Evolutionary conservation across 1,140 invertebrate species (phyloP).

Genomic region (Lepidurus arcticus): DNA sequence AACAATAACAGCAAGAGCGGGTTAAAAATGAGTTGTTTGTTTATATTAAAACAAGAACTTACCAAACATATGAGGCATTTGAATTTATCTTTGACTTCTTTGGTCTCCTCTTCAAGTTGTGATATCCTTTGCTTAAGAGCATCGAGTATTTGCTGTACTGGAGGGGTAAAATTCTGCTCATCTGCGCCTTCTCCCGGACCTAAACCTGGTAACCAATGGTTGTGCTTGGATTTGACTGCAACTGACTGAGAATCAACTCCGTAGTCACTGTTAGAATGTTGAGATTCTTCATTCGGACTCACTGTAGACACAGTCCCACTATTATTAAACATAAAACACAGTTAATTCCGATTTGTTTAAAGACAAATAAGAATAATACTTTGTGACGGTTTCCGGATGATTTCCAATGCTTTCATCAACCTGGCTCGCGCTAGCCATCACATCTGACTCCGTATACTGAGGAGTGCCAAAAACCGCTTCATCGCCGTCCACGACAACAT

Average conservation of each 20-base stretch:
- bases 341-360: background rate
- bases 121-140: conserved; percentile 63
- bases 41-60: conserved; percentile 41
- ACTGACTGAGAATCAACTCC: conserved; percentile 44
- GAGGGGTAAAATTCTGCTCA: background rate
- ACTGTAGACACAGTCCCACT: background rate
- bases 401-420: background rate
- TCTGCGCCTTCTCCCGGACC: background rate
- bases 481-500: conserved; percentile 71
- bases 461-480: conserved; percentile 68
- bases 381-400: background rate
- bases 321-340: background rate
- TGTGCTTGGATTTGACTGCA: background rate
- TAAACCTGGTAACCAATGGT: background rate
- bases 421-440: conserved; percentile 42
- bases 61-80: conserved; percentile 87
- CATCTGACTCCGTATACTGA: conserved; percentile 73
- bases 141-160: conserved; percentile 32
- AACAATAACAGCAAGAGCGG: conserved; percentile 22
- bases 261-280: conserved; percentile 48
- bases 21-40: conserved; percentile 19
- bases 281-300: conserved; percentile 45
- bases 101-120: conserved; percentile 55
- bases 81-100: conserved; percentile 52
- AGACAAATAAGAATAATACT: background rate